Evolutionary conservation across 2,888 invertebrate genomes (phyloP).

Genomic region (Scaptomyza reducta): DNA sequence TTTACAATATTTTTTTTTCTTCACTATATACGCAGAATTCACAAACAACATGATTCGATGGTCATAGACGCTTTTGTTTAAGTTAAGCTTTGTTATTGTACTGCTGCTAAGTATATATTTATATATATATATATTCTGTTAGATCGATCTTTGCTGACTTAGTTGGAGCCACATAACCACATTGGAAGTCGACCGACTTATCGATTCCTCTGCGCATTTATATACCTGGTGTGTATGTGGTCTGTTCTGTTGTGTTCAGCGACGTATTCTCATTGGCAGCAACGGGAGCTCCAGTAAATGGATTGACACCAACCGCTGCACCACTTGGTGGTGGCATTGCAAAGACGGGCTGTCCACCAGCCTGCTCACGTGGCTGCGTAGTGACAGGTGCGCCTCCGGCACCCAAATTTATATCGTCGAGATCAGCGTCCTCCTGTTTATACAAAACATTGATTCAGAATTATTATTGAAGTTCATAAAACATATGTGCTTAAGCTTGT

Average conservation of each 20-base stretch:
- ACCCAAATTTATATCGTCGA: constrained; percentile 82
- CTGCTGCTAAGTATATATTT: constrained; percentile 31
- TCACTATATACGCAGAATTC: constrained; percentile 52
- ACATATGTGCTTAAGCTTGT: background rate
- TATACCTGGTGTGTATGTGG: constrained; percentile 85
- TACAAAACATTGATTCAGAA: background rate
- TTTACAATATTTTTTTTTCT: constrained; percentile 45
- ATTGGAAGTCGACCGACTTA: constrained; percentile 5
- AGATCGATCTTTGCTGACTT: constrained; percentile 12
- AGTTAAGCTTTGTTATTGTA: constrained; percentile 51
- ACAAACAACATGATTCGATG: constrained; percentile 78
- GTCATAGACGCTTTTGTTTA: constrained; percentile 78
- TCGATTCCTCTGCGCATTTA: constrained; percentile 54
- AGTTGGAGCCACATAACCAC: constrained; percentile 17
- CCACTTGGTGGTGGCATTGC: constrained; percentile 83
- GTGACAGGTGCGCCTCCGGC: constrained; percentile 75
- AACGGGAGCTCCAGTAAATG: constrained; percentile 83
- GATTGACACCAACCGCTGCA: constrained; percentile 83
- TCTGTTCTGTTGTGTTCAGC: constrained; percentile 84
- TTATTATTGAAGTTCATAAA: background rate
- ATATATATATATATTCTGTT: constrained; percentile 18
- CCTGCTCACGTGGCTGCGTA: constrained; percentile 81
- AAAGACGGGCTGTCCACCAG: constrained; percentile 81
- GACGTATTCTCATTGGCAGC: constrained; percentile 84
- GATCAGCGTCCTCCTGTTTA: constrained; percentile 83